These are phyloP conservation scores for Apogon talboti DNA, from an alignment of 2,797 vertebrate species.

Conservation along the genomic window DNA sequence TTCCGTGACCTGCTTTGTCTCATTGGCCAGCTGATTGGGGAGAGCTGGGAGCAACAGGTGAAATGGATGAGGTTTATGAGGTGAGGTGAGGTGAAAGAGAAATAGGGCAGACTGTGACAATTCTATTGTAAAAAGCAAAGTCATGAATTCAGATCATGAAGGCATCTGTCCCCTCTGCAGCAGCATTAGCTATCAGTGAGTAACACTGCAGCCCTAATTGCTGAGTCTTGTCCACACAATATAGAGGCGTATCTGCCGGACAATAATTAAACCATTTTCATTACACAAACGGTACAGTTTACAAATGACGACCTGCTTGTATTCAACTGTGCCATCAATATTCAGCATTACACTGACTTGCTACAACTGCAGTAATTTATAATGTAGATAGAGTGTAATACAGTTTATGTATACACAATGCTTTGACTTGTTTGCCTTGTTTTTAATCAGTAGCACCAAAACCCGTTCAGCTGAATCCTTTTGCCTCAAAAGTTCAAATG, in stretches of 20 bases:
- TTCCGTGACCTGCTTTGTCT: too few relatives aligned
- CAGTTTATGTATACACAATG: constrained; percentile 9
- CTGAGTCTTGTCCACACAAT: background rate
- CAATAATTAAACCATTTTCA: background rate
- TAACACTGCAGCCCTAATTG: background rate
- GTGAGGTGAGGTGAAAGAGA: too few relatives aligned
- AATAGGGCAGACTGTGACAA: too few relatives aligned
- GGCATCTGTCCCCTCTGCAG: background rate
- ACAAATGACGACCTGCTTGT: background rate
- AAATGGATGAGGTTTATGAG: too few relatives aligned
- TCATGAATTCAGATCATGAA: background rate
- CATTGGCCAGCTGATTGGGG: too few relatives aligned
- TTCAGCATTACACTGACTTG: background rate
- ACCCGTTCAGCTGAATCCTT: constrained; percentile 19
- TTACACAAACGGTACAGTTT: background rate
- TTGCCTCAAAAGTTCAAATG: constrained; percentile 31
- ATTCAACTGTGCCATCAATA: background rate
- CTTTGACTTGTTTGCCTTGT: constrained; percentile 27
- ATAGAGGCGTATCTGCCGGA: background rate
- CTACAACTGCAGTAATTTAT: background rate
- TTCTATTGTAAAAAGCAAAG: too few relatives aligned
- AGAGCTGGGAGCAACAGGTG: too few relatives aligned
- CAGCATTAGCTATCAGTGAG: background rate
- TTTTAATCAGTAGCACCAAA: constrained; percentile 37
- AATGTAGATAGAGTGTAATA: constrained; percentile 2